Evolutionary conservation across 2,113 vertebrate species (phyloP).

Genomic region (Trachemys scripta): DNA sequence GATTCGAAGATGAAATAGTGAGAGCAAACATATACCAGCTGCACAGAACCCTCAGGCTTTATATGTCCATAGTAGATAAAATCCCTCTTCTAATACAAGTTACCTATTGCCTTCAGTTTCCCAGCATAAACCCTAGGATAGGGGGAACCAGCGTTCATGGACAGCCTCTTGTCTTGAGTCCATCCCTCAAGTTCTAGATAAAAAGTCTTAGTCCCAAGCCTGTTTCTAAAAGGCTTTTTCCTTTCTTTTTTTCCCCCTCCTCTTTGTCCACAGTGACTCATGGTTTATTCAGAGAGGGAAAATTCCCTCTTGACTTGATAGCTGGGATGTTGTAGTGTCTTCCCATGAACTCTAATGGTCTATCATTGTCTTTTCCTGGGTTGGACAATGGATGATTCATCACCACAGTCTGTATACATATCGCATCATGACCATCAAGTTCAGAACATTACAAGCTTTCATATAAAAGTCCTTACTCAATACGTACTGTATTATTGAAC

Average conservation of each 20-base stretch:
- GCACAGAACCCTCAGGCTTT: background rate
- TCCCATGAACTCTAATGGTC: background rate
- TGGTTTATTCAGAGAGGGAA: background rate
- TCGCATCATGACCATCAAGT: background rate
- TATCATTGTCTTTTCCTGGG: background rate
- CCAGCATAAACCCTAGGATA: background rate
- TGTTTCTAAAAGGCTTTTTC: background rate
- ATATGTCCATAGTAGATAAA: background rate
- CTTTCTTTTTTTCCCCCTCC: background rate
- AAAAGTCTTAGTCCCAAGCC: background rate
- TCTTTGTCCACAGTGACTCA: background rate
- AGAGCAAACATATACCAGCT: background rate
- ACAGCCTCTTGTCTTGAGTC: background rate
- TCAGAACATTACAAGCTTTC: background rate
- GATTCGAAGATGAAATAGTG: background rate
- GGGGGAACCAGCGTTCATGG: background rate
- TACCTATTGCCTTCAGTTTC: background rate
- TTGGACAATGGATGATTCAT: background rate
- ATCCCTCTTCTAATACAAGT: background rate
- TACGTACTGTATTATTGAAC: background rate
- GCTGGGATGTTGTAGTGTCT: background rate
- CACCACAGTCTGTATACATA: background rate
- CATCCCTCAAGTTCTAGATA: background rate
- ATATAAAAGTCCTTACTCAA: background rate
- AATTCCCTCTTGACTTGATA: background rate